A percentile compares a stretch with the other conserved stretches of the same genome.
Conservation (phyloP, 2,797 vertebrate species). For the Serranus cabrilla region DNA sequence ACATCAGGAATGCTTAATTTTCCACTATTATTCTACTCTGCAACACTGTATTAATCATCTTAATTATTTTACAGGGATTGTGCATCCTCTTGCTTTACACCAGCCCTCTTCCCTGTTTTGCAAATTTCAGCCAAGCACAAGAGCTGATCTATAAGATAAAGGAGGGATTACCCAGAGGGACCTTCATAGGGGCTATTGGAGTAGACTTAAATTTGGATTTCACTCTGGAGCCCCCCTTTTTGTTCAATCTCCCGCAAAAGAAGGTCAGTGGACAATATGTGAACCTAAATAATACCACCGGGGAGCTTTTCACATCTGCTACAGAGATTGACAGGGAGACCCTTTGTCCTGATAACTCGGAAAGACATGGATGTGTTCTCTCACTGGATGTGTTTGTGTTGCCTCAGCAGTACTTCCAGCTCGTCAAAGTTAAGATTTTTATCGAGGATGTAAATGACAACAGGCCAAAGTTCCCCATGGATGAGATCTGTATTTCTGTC, state of each 20-base stretch:
- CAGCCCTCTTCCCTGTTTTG: conserved; percentile 92
- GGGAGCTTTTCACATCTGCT: conserved; percentile 92
- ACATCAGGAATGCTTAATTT: neutral
- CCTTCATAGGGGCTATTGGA: conserved; percentile 93
- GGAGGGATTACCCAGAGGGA: conserved; percentile 93
- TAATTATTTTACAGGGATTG: conserved; percentile 81
- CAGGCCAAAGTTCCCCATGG: conserved; percentile 90
- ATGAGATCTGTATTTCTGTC: conserved; percentile 90
- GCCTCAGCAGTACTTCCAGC: conserved; percentile 96
- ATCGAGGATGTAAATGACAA: conserved; percentile 97
- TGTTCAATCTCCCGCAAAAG: conserved; percentile 92
- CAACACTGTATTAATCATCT: conserved; percentile 42
- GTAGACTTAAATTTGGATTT: conserved; percentile 90
- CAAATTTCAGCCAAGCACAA: conserved; percentile 93
- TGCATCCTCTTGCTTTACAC: conserved; percentile 90
- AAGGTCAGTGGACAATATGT: conserved; percentile 91
- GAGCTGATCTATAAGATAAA: conserved; percentile 97
- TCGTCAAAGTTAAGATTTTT: conserved; percentile 95
- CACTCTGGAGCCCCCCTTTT: conserved; percentile 85
- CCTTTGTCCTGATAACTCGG: conserved; percentile 87
- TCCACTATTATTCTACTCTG: conserved; percentile 2
- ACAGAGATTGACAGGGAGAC: conserved; percentile 94
- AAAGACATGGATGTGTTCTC: conserved; percentile 87
- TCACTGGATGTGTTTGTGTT: conserved; percentile 95
- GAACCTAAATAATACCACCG: conserved; percentile 91